These are phyloP conservation scores for Todus mexicanus DNA, from an alignment of 2,797 vertebrate genomes.

Conservation along the genomic window DNA sequence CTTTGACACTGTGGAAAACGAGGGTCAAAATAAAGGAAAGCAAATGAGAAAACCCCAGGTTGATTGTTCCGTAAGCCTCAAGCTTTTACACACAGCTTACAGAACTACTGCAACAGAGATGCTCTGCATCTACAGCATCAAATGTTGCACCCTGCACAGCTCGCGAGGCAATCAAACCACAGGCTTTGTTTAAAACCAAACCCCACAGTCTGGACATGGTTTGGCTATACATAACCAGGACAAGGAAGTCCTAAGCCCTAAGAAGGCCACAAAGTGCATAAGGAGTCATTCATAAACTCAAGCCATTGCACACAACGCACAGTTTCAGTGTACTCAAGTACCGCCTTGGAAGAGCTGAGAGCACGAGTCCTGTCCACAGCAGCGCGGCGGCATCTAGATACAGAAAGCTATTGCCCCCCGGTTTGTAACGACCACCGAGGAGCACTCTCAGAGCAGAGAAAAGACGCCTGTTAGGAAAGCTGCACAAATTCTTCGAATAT, in stretches of 20 bases:
- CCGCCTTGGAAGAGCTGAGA: slow-evolving; percentile 24
- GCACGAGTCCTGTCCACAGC: slow-evolving; percentile 13
- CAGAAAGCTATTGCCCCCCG: slow-evolving; percentile 31
- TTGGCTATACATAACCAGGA: slow-evolving; percentile 53
- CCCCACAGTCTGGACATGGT: slow-evolving; percentile 52
- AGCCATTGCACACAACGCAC: slow-evolving; percentile 76
- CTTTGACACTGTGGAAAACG: not conserved
- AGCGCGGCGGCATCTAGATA: slow-evolving; percentile 42
- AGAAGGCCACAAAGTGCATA: slow-evolving; percentile 89
- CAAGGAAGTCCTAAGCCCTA: slow-evolving; percentile 72
- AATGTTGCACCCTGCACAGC: not conserved
- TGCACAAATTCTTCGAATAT: not conserved
- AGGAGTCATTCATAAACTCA: slow-evolving; percentile 73
- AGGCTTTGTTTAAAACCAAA: not conserved
- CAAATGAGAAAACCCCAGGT: not conserved
- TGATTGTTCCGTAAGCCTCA: not conserved
- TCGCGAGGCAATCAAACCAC: slow-evolving; percentile 3
- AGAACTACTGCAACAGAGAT: not conserved
- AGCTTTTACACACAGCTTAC: not conserved
- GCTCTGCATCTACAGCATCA: not conserved
- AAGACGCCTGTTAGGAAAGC: slow-evolving; percentile 10
- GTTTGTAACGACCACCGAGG: not conserved
- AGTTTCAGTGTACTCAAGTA: slow-evolving; percentile 40
- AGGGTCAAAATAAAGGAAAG: not conserved
- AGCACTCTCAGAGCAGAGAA: too few relatives aligned